Base-by-base conservation (phyloP, 92 coral and sea anemone species). In the Porites divaricata region DNA sequence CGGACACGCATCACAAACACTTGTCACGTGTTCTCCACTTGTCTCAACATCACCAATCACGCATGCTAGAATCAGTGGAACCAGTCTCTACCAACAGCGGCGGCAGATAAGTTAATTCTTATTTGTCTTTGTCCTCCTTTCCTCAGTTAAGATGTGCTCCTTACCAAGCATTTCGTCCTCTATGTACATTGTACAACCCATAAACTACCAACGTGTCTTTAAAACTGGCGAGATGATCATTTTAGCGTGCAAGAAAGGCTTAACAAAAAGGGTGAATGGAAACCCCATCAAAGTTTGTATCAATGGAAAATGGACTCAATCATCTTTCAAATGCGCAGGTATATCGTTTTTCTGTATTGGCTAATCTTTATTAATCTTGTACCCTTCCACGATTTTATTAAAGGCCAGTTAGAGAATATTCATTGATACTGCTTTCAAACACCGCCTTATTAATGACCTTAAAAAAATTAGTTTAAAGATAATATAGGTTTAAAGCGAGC, bases 231-330 rank as follows among this genome's bases (percentile, higher is more conserved):
- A 93, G 22, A 79, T 77, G 53, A 84, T 93, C 17, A 41, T 8
- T 13, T 87, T 93, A 48, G 94, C 81, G 50, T 93, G 96, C 83
- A 93, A 84, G 54, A 78, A 67, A 71, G 96, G 96, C 25, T 85
- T 85, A 64, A 91, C 67, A 69, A 67, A 57, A 28, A 22, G 6
- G 17, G 22, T 65, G 2, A 56, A 19, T 2, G 94, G 96, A 7
- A 81, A 74, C 12, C 78, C 92, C 1, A 23, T 58, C 7, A 72
- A 87, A 35, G 79, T 90, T 75, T 93, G 96, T 67, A 87, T 93
- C 66, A 66, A 88, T 70, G 96, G 96, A 1, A 24, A 74, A 20
- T 93, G 96, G 41, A 28, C 41, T 28, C 41, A 28, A 2, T 28
- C 41, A 28, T 28, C 41, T 28, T 28, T 28, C 41, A 94, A 93